These are phyloP conservation scores for Syngnathus floridae DNA, from an alignment of 2,113 vertebrate species.

Conservation along the genomic window DNA sequence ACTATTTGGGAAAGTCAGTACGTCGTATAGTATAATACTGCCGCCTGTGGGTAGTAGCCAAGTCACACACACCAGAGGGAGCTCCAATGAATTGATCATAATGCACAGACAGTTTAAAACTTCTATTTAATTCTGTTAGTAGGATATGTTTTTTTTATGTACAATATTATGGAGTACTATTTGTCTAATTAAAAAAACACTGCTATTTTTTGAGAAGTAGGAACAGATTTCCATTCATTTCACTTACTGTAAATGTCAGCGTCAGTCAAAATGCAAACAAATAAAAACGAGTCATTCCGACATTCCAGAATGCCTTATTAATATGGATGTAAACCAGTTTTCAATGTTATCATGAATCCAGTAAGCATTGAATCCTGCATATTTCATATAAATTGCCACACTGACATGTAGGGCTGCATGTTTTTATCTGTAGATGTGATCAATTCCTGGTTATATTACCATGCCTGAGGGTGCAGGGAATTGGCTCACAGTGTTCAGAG, in stretches of 20 bases:
- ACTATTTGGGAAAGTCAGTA: no score
- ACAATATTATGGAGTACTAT: neutral
- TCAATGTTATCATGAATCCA: neutral
- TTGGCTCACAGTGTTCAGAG: neutral
- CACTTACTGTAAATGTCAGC: neutral
- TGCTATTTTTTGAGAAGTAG: no score
- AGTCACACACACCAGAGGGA: neutral
- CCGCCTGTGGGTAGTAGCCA: neutral
- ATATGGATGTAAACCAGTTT: neutral
- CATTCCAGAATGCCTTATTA: neutral
- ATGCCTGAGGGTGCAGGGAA: constrained; percentile 9
- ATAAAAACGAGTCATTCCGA: neutral
- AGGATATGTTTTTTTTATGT: neutral
- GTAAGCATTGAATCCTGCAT: neutral
- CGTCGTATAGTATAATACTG: no score
- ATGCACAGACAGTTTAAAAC: neutral
- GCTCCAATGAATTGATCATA: no score
- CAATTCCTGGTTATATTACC: neutral
- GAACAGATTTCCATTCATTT: no score
- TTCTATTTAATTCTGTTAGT: neutral
- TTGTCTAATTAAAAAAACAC: no score
- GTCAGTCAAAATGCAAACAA: neutral
- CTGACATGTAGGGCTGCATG: neutral
- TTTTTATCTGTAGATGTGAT: neutral
- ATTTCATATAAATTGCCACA: neutral